Base-by-base conservation (phyloP, 92 coral and sea anemone genomes). In the Nematostella vectensis region DNA sequence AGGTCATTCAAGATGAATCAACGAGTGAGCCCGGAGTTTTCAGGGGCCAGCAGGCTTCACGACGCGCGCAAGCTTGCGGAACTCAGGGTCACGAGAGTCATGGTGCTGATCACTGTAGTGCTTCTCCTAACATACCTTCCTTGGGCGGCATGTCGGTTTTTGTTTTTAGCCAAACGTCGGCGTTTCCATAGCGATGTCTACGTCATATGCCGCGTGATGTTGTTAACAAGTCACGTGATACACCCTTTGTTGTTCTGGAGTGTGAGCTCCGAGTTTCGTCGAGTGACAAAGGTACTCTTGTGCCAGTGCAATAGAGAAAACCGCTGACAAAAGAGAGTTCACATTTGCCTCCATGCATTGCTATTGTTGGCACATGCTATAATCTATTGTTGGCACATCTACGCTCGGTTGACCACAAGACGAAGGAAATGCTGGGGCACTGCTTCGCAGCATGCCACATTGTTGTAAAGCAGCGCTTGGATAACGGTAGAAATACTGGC, bases 241-340 rank as follows among this genome's bases (percentile, higher is more conserved):
- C 70, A 63, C 26, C 70, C 70, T 15, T 33, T 63, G 27, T 50
- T 63, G 15, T 63, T 50, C 27, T 36, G 50, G 31, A 49, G 70
- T 13, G 70, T 63, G 70, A 63, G 70, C 24, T 25, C 48, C 10
- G 70, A 63, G 30, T 63, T 63, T 15, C 70, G 70, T 52, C 70
- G 31, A 13, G 70, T 63, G 50, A 49, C 42, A 1, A 52, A 33
- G 50, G 13, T 25, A 21, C 3, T 43, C 12, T 4, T 45, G 51
- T 33, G 15, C 40, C 40, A 6, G 8, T 33, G 40, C 15, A 33
- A n/a, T n/a, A n/a, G n/a, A n/a, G n/a, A n/a, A n/a, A n/a, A n/a
- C n/a, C n/a, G n/a, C n/a, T n/a, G n/a, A n/a, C n/a, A n/a, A n/a
- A n/a, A n/a, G n/a, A n/a, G n/a, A n/a, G n/a, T n/a, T n/a, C n/a